phyloP scores from a whole-genome alignment of 92 coral and sea anemone genomes.

The Heteractis magnifica region DNA sequence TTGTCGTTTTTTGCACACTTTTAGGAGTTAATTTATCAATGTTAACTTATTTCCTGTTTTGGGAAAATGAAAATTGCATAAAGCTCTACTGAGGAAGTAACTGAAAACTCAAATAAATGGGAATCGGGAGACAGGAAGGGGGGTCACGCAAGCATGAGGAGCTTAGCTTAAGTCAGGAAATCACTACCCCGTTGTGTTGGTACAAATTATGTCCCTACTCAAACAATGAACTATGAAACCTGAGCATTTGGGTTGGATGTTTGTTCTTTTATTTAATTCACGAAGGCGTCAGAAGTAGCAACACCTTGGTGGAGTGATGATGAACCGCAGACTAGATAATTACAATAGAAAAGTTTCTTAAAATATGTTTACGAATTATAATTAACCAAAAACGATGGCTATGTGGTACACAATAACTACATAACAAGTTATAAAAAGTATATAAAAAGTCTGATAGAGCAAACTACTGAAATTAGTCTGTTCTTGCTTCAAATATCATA shows the following conservation, averaged over 20 bases:
- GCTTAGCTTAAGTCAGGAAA: neutral
- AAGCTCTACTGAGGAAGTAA: no score
- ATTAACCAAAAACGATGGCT: neutral
- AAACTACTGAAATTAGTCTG: neutral
- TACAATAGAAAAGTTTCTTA: neutral
- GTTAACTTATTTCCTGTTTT: no score
- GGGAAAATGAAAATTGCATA: no score
- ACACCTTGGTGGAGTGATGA: neutral
- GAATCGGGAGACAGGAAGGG: no score
- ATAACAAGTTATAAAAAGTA: neutral
- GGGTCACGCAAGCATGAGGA: slow-evolving; percentile 23
- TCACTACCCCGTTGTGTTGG: neutral
- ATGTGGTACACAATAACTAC: neutral
- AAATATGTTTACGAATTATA: neutral
- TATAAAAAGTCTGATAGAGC: neutral
- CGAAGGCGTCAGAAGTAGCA: neutral
- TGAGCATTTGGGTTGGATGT: neutral
- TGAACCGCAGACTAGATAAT: neutral
- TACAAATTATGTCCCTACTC: neutral
- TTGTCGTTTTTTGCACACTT: no score
- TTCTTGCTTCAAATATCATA: neutral
- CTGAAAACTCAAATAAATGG: no score
- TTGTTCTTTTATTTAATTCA: neutral
- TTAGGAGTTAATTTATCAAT: no score
- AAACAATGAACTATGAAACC: neutral